These are phyloP conservation scores for Crypturellus undulatus DNA, from an alignment of 2,113 vertebrate species.

Conservation along the genomic window DNA sequence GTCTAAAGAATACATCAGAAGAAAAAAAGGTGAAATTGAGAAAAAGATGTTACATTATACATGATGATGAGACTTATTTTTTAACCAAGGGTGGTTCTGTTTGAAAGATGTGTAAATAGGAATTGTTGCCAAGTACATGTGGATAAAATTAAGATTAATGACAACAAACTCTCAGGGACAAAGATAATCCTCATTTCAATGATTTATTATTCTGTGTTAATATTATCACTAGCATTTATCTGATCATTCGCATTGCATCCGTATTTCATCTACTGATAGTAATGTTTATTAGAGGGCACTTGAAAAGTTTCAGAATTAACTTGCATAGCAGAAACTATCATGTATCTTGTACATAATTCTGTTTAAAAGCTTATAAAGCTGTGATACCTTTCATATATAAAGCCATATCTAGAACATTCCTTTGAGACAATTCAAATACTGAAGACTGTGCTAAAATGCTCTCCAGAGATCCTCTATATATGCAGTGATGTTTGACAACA, in stretches of 20 bases:
- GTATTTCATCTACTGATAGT: background rate
- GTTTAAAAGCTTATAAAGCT: conserved; percentile 20
- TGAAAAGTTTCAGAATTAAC: conserved; percentile 13
- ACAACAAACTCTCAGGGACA: background rate
- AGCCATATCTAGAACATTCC: background rate
- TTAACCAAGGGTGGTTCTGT: background rate
- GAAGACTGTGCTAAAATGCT: background rate
- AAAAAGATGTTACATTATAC: background rate
- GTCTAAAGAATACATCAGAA: background rate
- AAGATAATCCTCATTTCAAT: conserved; percentile 21
- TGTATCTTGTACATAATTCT: background rate
- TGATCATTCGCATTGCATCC: conserved; percentile 19
- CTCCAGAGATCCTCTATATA: background rate
- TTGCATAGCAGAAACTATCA: background rate
- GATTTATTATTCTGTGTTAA: conserved; percentile 38
- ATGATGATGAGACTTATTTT: background rate
- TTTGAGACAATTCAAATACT: background rate
- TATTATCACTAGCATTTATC: background rate
- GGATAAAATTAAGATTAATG: background rate
- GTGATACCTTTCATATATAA: background rate
- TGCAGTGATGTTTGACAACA: background rate
- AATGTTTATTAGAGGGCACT: background rate
- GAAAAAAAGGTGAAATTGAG: background rate
- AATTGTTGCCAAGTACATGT: background rate
- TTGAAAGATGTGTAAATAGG: background rate